Conservation (phyloP, 2,888 invertebrate species). For the Melangyna quadrimaculata region DNA sequence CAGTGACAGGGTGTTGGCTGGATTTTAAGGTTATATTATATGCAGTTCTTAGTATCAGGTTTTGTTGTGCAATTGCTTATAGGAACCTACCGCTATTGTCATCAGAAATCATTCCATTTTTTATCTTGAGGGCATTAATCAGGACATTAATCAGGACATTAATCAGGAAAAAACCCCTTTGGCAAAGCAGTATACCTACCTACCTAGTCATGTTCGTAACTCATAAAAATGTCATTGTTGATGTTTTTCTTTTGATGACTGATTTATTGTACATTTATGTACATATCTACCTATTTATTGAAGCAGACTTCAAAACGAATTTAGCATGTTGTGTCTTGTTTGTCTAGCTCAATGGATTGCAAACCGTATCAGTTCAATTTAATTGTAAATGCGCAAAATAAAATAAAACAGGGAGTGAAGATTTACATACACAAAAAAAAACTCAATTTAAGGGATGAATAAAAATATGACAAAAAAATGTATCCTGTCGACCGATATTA, state of each 20-base stretch:
- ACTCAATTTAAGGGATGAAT: not conserved
- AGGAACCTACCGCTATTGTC: slow-evolving; percentile 11
- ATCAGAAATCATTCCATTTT: slow-evolving; percentile 37
- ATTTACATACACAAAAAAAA: not conserved
- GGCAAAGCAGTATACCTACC: not conserved
- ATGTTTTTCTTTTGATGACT: not conserved
- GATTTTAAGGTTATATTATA: slow-evolving; percentile 27
- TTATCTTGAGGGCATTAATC: slow-evolving; percentile 46
- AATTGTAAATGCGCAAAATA: not conserved
- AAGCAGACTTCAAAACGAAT: slow-evolving; percentile 5
- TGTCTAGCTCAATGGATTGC: not conserved
- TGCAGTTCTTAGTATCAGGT: not conserved
- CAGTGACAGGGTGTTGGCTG: slow-evolving; percentile 38
- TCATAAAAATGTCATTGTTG: not conserved
- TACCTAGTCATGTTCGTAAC: not conserved
- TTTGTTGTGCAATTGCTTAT: slow-evolving; percentile 1
- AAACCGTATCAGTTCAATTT: not conserved
- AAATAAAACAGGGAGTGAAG: not conserved
- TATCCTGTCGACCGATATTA: not conserved
- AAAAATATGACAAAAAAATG: not conserved
- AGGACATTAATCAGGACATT: too few relatives aligned
- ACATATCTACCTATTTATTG: not conserved
- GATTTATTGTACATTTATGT: not conserved
- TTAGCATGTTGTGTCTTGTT: slow-evolving; percentile 50
- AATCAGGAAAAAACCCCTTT: slow-evolving; percentile 38